Conservation (phyloP, 2,797 vertebrate genomes). For the Periophthalmus magnuspinnatus region DNA sequence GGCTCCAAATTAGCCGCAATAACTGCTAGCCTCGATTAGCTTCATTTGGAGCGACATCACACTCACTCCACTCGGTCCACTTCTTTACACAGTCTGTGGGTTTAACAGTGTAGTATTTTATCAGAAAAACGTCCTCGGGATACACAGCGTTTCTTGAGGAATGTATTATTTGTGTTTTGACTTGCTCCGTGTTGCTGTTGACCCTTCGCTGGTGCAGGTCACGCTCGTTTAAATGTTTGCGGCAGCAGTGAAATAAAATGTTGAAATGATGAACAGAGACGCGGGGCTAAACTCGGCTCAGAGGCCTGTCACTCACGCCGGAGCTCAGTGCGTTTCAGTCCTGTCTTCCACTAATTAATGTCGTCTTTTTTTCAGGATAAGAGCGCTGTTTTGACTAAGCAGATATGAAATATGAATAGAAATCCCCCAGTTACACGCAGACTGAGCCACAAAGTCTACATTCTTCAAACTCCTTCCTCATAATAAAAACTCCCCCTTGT, state of each 20-base stretch:
- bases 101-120: too few relatives aligned
- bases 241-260: conserved; percentile 24
- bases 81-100: too few relatives aligned
- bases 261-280: conserved; percentile 17
- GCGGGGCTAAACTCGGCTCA: conserved; percentile 7
- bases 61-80: too few relatives aligned
- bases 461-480: conserved; percentile 13
- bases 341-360: conserved; percentile 25
- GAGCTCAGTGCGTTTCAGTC: conserved; percentile 16
- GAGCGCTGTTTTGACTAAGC: conserved; percentile 17
- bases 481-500: conserved; percentile 41
- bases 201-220: conserved; percentile 25
- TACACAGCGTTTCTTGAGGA: background rate
- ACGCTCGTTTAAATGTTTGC: conserved; percentile 27
- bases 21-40: too few relatives aligned
- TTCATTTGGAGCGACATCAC: too few relatives aligned
- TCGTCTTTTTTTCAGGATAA: conserved; percentile 2
- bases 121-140: background rate
- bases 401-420: conserved; percentile 30
- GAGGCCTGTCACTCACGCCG: conserved; percentile 18
- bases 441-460: conserved; percentile 20
- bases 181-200: background rate
- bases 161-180: background rate
- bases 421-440: conserved; percentile 18
- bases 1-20: too few relatives aligned